Base-by-base conservation (phyloP, 1,140 invertebrate genomes). In the Hyposmocoma kahamanoa region DNA sequence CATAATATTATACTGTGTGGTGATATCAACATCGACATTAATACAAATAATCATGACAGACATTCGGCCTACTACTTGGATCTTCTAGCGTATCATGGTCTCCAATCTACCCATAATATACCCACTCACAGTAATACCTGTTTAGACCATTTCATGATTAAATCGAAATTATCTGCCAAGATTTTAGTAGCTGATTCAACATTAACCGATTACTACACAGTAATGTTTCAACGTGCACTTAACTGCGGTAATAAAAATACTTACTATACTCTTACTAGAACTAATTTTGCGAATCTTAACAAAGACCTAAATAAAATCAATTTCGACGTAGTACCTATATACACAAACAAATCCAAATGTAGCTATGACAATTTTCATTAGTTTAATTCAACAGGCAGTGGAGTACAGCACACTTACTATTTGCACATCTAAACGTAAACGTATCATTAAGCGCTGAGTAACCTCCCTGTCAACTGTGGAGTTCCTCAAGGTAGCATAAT, bases 11-110 rank as follows among this genome's bases (percentile, higher is more conserved):
- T 60, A 10, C 19, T 59, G 3, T 46, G 45, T 39, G 57, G 57
- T 11, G 53, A 55, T 24, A 55, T 59, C n/a, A 59, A 59, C 34
- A 52, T 59, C 0, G 46, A 59, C 19, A 55, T 59, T 9, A 2
- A 15, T 15, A 38, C 46, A 4, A n/a, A n/a, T n/a, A n/a, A n/a
- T n/a, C n/a, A n/a, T n/a, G n/a, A n/a, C n/a, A n/a, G n/a, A n/a
- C n/a, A n/a, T n/a, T n/a, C n/a, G n/a, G n/a, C n/a, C n/a, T n/a
- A n/a, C n/a, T n/a, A n/a, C n/a, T n/a, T n/a, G 36, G 21, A 11
- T 43, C 11, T 30, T 2, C 17, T 62, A 34, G 51, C 54, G 3
- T 28, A 18, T 9, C 53, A 57, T 39, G 39, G 42, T 10, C 21
- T 61, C 9, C 34, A 53, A 3, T 45, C 53, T 15, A 49, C 30